These are phyloP conservation scores for Melanerpes formicivorus DNA, from an alignment of 2,113 vertebrate genomes.

Conservation along the genomic window DNA sequence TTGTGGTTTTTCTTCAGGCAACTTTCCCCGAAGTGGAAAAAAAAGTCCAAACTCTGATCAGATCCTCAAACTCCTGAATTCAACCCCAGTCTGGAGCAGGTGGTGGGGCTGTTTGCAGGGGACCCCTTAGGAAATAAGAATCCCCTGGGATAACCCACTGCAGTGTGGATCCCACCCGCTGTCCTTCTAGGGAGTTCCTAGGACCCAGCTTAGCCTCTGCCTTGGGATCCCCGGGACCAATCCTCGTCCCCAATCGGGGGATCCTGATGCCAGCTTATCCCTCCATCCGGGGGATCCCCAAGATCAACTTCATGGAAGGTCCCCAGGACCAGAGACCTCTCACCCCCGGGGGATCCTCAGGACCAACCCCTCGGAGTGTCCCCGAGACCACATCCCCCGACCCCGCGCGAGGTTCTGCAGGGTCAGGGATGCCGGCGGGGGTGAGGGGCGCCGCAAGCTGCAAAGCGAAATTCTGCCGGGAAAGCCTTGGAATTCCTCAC, in stretches of 20 bases:
- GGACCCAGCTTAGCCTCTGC: no score
- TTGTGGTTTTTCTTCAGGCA: not conserved
- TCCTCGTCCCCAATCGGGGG: not conserved
- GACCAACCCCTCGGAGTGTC: not conserved
- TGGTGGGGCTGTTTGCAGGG: not conserved
- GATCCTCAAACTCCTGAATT: not conserved
- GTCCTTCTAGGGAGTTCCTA: not conserved
- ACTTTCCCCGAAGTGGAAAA: not conserved
- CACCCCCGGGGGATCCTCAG: no score
- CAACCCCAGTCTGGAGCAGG: not conserved
- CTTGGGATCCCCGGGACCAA: no score
- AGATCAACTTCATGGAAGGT: no score
- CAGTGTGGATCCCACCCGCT: not conserved
- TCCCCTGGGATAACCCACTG: no score
- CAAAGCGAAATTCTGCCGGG: not conserved
- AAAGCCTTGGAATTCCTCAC: not conserved
- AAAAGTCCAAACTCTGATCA: not conserved
- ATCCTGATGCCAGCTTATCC: not conserved
- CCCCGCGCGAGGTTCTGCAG: no score
- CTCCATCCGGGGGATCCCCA: no score
- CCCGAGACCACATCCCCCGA: not conserved
- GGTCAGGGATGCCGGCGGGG: not conserved
- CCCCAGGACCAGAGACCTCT: no score
- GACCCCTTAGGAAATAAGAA: not conserved
- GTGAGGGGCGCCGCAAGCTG: rapidly evolving